Conservation (phyloP, 2,113 vertebrate genomes). For the rabbit (Oryctolagus cuniculus) region mOryCun1.1 NC_091447.1:25397001-25397500, state of each 20-base stretch:
- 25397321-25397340: background rate
- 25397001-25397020: background rate
- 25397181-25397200: background rate
- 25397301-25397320: background rate
- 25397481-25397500: background rate
- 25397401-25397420: background rate
- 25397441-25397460: background rate
- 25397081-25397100: background rate
- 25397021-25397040: background rate
- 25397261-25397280: constrained; percentile 11
- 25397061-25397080: background rate
- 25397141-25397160: background rate
- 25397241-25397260: no score
- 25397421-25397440: background rate
- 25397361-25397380: constrained; percentile 17
- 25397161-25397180: background rate
- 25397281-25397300: background rate
- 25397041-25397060: background rate
- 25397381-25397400: background rate
- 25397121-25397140: background rate
- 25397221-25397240: background rate
- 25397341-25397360: background rate
- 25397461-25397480: background rate
- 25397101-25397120: background rate
- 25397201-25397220: background rate